Conservation (phyloP, 2,797 vertebrate species). For the Siniperca scherzeri region DNA sequence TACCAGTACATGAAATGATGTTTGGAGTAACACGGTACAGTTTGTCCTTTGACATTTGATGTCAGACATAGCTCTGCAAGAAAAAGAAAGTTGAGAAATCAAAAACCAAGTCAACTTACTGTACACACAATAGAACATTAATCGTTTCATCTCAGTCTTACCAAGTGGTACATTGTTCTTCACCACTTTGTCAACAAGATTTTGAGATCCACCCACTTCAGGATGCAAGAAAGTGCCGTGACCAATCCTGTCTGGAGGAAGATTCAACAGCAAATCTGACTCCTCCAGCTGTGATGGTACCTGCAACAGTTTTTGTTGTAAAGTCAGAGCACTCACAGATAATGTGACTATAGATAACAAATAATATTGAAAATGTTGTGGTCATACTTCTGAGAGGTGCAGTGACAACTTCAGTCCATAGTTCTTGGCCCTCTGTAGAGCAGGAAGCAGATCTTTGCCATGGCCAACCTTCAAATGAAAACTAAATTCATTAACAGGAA, state of each 20-base stretch:
- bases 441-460: slow-evolving; percentile 91
- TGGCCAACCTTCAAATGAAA: slow-evolving; percentile 88
- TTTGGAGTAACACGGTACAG: slow-evolving; percentile 88
- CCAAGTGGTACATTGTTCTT: slow-evolving; percentile 91
- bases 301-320: slow-evolving; percentile 80
- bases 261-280: slow-evolving; percentile 89
- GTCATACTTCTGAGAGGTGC: slow-evolving; percentile 94
- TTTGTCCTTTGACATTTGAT: slow-evolving; percentile 95
- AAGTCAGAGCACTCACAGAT: not conserved
- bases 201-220: slow-evolving; percentile 84
- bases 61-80: slow-evolving; percentile 93
- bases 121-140: not conserved
- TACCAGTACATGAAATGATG: slow-evolving; percentile 98
- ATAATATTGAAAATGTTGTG: not conserved
- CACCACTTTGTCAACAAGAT: slow-evolving; percentile 89
- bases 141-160: slow-evolving; percentile 68
- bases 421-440: slow-evolving; percentile 91
- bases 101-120: not conserved
- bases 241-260: slow-evolving; percentile 96
- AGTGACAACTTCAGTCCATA: slow-evolving; percentile 93
- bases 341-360: not conserved
- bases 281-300: slow-evolving; percentile 92
- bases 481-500: not conserved
- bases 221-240: slow-evolving; percentile 94
- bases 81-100: slow-evolving; percentile 8